These are phyloP conservation scores for Polyodon spathula DNA, from an alignment of 2,113 vertebrate genomes.

Conservation along the genomic window DNA sequence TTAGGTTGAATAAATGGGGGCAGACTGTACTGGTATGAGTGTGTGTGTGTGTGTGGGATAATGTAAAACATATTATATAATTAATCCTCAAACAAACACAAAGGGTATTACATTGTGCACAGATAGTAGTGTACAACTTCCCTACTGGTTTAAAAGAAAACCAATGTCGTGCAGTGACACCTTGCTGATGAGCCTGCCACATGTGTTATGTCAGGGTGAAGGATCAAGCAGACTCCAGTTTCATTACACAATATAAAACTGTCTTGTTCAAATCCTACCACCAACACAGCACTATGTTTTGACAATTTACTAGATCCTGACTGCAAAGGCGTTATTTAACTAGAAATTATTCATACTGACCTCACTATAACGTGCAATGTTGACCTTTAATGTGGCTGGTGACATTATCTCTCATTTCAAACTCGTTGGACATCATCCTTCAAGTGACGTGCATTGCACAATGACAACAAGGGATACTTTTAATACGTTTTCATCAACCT, in stretches of 20 bases:
- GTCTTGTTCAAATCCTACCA: not conserved
- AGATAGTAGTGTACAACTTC: not conserved
- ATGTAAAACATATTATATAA: not conserved
- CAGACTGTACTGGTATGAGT: not conserved
- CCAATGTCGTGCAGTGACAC: constrained; percentile 4
- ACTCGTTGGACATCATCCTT: no score
- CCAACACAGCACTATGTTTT: not conserved
- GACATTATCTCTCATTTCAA: not conserved
- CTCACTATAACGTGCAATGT: not conserved
- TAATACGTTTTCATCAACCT: no score
- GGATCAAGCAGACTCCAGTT: constrained; percentile 6
- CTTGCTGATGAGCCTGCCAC: constrained; percentile 1
- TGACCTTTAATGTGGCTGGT: not conserved
- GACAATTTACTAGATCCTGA: not conserved
- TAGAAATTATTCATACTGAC: not conserved
- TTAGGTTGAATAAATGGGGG: not conserved
- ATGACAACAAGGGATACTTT: no score
- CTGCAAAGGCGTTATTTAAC: not conserved
- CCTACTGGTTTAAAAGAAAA: constrained; percentile 3
- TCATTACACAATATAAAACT: not conserved
- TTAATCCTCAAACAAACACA: not conserved
- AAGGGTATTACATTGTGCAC: not conserved
- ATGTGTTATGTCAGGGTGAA: constrained; percentile 8
- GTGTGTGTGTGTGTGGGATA: not conserved
- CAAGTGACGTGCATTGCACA: no score